Percentiles rank a stretch among this genome's conserved stretches.
phyloP scores from a whole-genome alignment of 2,888 invertebrate species.

The Liodrosophila aerea region DNA sequence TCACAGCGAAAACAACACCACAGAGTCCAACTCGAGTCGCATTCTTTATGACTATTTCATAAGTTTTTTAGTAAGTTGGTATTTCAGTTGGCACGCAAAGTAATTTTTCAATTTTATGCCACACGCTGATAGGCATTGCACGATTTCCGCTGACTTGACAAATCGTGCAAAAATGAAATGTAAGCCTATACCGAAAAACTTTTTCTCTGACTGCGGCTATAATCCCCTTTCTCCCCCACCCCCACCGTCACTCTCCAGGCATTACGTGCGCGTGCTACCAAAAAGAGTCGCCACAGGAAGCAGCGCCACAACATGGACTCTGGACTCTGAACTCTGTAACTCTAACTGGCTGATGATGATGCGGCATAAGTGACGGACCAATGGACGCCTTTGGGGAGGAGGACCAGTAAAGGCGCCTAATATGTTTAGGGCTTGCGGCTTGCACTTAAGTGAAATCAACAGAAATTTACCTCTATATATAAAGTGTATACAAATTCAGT shows the following conservation, averaged over 20 bases:
- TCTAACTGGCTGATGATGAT: slow-evolving; percentile 56
- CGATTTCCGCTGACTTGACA: slow-evolving; percentile 80
- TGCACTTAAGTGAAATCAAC: slow-evolving; percentile 73
- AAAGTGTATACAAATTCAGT: neutral
- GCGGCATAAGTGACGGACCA: slow-evolving; percentile 45
- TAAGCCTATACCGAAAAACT: slow-evolving; percentile 61
- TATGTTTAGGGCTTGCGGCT: slow-evolving; percentile 66
- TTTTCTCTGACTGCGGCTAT: slow-evolving; percentile 11
- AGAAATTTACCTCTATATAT: slow-evolving; percentile 43
- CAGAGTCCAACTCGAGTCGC: slow-evolving; percentile 23
- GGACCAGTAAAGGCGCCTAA: slow-evolving; percentile 46
- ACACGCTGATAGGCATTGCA: slow-evolving; percentile 70
- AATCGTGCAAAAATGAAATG: slow-evolving; percentile 74
- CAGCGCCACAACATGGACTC: slow-evolving; percentile 8
- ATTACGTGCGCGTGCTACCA: slow-evolving; percentile 63
- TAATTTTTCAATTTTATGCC: slow-evolving; percentile 78
- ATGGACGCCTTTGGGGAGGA: neutral
- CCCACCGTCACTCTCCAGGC: slow-evolving; percentile 1
- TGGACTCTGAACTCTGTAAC: slow-evolving; percentile 6
- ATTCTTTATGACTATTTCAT: slow-evolving; percentile 66
- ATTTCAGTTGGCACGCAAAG: slow-evolving; percentile 67
- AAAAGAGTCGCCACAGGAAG: slow-evolving; percentile 26
- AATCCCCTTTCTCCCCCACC: neutral
- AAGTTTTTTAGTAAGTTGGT: slow-evolving; percentile 42
- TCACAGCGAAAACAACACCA: slow-evolving; percentile 41